A percentile compares a stretch with the other conserved stretches of the same genome.
phyloP scores from a whole-genome alignment of 2,113 vertebrate species.

The Oreochromis aureus region DNA sequence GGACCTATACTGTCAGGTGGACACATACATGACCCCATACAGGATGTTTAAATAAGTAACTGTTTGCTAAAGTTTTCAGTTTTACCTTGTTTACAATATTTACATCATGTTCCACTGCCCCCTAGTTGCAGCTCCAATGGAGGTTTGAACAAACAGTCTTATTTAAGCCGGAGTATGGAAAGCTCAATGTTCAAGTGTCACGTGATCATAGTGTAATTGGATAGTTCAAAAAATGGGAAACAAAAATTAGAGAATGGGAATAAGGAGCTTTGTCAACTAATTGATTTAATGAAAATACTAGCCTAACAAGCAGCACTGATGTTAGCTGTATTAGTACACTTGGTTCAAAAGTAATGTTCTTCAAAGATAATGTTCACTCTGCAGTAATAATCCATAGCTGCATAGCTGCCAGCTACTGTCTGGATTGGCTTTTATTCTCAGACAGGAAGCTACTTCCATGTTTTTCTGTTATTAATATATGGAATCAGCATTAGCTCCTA shows the following conservation, averaged over 20 bases:
- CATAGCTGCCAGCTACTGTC: neutral
- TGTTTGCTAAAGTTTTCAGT: neutral
- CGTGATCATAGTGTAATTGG: neutral
- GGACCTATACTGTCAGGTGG: neutral
- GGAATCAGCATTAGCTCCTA: neutral
- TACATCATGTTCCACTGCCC: neutral
- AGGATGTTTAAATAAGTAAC: neutral
- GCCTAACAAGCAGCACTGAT: neutral
- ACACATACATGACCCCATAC: neutral
- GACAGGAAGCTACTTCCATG: neutral
- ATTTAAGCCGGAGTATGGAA: neutral
- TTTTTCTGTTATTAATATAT: neutral
- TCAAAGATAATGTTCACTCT: neutral
- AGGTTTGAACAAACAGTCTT: neutral
- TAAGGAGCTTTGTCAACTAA: neutral
- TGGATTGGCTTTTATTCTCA: neutral
- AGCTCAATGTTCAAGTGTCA: neutral
- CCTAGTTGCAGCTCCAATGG: neutral
- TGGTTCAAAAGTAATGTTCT: neutral
- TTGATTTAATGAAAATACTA: neutral
- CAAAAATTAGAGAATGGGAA: neutral
- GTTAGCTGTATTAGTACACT: neutral
- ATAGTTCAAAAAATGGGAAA: neutral
- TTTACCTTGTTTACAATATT: neutral
- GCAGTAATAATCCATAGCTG: neutral